Base-by-base conservation (phyloP, 1,140 invertebrate genomes). In the Drosophila carrolli region DNA sequence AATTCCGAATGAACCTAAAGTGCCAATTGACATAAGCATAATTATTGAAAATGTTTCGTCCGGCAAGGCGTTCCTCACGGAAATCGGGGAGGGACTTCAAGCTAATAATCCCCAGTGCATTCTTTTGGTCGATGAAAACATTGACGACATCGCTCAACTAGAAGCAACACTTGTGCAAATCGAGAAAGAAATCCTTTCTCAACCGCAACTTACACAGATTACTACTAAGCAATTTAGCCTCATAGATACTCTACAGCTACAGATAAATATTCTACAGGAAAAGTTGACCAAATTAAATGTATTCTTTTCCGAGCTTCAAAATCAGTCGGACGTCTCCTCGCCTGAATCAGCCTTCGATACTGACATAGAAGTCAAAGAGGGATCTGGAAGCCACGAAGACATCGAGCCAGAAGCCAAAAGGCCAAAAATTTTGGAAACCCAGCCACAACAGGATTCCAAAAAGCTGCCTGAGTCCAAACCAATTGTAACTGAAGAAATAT, bases 21-120 rank as follows among this genome's bases (percentile, higher is more conserved):
- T 62, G 10, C 72, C 70, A 0, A 55, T 82, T 6, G 81, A 91
- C 19, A 74, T 91, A 6, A 67, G 65, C 23, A 14, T 29, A 2
- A 73, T 91, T 5, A 78, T 91, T 19, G 67, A 85, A 29, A 82
- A 91, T 35, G 84, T 91, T 0, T 74, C 71, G 6, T 59, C 71
- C 0, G 90, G 90, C 8, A 90, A 91, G 44, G 58, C 78, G 4
- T 82, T 91, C 29, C 54, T 91, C 13, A 86, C 76, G 5, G 73
- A 86, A 62, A 62, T 91, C 5, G 75, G 86, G 23, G 59, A 86
- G 13, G 89, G 84, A 11, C 73, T 91, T 9, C 54, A 78, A 23
- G 63, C 50, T 7, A 74, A 90, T 38, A 83, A 70, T 66, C 67
- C 81, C 0, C 35, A 83, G 9, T 67, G 75, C 23, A 54, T 65